phyloP scores from a whole-genome alignment of 1,140 invertebrate species.

The Scaptomyza hsui region DNA sequence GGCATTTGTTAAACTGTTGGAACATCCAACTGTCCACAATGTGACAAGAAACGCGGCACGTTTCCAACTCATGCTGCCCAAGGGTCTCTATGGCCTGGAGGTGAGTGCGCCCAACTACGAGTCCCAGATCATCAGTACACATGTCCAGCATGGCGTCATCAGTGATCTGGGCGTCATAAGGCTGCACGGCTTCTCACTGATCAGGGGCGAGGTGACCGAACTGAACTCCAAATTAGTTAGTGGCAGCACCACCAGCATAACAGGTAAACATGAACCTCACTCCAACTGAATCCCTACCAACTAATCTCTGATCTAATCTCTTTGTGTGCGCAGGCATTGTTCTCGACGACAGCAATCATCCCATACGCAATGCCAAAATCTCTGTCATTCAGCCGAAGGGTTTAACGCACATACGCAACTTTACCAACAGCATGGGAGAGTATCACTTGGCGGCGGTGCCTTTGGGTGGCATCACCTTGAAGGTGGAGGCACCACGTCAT shows the following conservation, averaged over 20 bases:
- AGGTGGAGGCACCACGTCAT: conserved; percentile 86
- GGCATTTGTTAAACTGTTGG: conserved; percentile 88
- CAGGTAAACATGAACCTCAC: conserved; percentile 5
- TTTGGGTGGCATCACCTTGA: conserved; percentile 86
- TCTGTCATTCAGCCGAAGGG: conserved; percentile 81
- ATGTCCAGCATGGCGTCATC: conserved; percentile 75
- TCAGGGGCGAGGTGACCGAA: conserved; percentile 66
- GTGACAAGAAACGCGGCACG: conserved; percentile 88
- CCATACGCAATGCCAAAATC: conserved; percentile 86
- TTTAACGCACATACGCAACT: conserved; percentile 72
- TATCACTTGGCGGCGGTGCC: conserved; percentile 86
- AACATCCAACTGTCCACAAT: conserved; percentile 85
- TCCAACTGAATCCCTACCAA: too few relatives aligned
- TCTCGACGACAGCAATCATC: conserved; percentile 85
- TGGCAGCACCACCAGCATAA: conserved; percentile 63
- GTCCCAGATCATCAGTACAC: conserved; percentile 83
- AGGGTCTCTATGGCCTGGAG: conserved; percentile 87
- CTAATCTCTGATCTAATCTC: too few relatives aligned
- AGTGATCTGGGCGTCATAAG: conserved; percentile 56
- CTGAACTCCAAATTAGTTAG: conserved; percentile 21
- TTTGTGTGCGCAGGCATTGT: conserved; percentile 85
- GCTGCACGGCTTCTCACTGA: conserved; percentile 51
- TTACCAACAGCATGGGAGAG: conserved; percentile 85
- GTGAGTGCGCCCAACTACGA: conserved; percentile 86
- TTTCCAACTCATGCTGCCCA: conserved; percentile 88